A percentile compares a stretch with the other conserved stretches of the same genome.
phyloP scores from a whole-genome alignment of 2,797 vertebrate species.

The Petrocephalus sullivani region DNA sequence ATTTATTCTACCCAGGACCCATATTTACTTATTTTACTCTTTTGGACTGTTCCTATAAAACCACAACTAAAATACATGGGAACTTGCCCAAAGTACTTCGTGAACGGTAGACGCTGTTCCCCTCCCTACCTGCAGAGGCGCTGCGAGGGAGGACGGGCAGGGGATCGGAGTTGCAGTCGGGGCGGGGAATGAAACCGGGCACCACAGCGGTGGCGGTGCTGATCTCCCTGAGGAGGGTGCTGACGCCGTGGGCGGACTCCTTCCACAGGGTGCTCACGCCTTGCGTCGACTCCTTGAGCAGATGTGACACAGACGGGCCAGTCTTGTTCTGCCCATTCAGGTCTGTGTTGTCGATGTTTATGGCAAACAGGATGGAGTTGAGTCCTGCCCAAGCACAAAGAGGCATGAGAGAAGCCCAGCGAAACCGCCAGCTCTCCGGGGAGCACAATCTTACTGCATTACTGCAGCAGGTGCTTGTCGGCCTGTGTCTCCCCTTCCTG shows the following conservation, averaged over 20 bases:
- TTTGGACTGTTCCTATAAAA: neutral
- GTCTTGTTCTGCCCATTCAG: conserved; percentile 79
- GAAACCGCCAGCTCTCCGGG: neutral
- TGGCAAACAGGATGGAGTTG: conserved; percentile 96
- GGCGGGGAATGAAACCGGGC: conserved; percentile 76
- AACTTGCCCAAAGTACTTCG: neutral
- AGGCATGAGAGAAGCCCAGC: neutral
- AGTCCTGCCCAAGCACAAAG: conserved; percentile 63
- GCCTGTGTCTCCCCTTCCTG: neutral
- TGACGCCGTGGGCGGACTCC: conserved; percentile 91
- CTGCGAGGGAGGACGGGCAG: conserved; percentile 79
- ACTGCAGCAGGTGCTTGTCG: neutral
- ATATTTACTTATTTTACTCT: too few relatives aligned
- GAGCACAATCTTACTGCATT: neutral
- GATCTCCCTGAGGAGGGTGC: conserved; percentile 88
- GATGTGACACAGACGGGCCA: conserved; percentile 70
- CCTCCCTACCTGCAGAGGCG: conserved; percentile 61
- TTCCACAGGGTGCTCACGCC: conserved; percentile 88
- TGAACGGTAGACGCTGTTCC: neutral
- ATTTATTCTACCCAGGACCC: neutral
- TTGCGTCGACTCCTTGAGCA: conserved; percentile 93
- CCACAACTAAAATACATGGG: neutral
- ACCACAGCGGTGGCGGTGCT: conserved; percentile 82
- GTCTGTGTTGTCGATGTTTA: conserved; percentile 96
- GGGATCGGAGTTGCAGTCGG: conserved; percentile 73